Base-by-base conservation (phyloP, 2,888 invertebrate species). In the Heliconius aoede region DNA sequence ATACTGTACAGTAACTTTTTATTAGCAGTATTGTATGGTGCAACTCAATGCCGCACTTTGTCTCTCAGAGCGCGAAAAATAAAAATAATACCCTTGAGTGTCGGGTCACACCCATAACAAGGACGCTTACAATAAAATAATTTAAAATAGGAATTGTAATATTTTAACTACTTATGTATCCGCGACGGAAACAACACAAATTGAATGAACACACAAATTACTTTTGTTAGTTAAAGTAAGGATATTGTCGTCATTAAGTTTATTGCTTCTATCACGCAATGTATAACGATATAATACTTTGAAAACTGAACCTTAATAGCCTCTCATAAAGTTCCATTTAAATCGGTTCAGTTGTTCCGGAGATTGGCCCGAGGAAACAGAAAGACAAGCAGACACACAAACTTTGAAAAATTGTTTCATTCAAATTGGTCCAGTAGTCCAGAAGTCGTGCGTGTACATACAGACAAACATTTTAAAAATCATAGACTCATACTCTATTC, bases 161-260 rank as follows among this genome's bases (percentile, higher is more conserved):
- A 9, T 15, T 36, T 36, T 36, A n/a, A 36, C n/a, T 36, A 2
- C 24, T 24, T 36, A 36, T 65, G 9, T 64, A 13, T 36, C n/a
- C 36, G n/a, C 21, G 8, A 30, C 30, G 30, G 8, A 62, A 30
- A 62, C 62, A 62, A 62, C 30, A 30, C 61, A n/a, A 64, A 64
- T 32, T 21, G 64, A 61, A 15, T 61, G 62, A 32, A 32, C n/a
- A 64, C 11, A n/a, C n/a, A 64, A 64, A 64, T n/a, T 64, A 32
- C 32, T 64, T 64, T 30, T 32, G 64, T 32, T 13, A 30, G 62
- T 30, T 30, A 30, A 64, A 64, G 21, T 4, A 32, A 32, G 64
- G 32, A 24, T 36, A 36, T 65, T 13, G 64, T 24, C 24, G 24
- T n/a, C 13, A 24, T 65, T 32, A 32, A 9, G 21, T 18, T 65